Conservation (phyloP, 2,113 vertebrate species). For the Oreochromis tanganicae region DNA sequence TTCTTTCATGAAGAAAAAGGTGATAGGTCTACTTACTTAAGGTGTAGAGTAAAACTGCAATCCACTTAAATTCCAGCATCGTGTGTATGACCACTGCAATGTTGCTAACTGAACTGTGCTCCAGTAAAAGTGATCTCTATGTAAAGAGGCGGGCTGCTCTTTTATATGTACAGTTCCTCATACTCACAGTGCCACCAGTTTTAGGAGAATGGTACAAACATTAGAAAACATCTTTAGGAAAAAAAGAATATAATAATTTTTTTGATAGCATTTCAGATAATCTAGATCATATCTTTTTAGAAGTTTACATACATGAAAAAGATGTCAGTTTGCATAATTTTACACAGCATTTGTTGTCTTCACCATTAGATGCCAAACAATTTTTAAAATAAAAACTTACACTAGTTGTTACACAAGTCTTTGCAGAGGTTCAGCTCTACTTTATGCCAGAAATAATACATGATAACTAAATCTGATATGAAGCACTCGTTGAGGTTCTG, state of each 20-base stretch:
- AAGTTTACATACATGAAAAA: neutral
- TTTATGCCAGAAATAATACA: neutral
- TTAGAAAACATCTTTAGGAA: neutral
- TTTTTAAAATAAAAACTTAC: neutral
- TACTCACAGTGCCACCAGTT: neutral
- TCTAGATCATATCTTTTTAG: neutral
- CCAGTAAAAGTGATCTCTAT: neutral
- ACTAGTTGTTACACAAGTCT: neutral
- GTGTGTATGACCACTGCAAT: neutral
- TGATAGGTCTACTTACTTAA: neutral
- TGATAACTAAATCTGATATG: rapidly evolving
- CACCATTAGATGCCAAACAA: neutral
- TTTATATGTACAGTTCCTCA: neutral
- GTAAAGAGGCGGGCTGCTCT: neutral
- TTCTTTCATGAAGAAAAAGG: rapidly evolving
- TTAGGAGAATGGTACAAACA: neutral
- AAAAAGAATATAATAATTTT: neutral
- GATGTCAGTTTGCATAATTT: neutral
- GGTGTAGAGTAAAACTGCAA: neutral
- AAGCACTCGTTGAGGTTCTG: rapidly evolving
- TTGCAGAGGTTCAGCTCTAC: rapidly evolving
- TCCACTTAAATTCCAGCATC: neutral
- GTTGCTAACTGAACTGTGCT: neutral
- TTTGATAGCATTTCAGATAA: neutral
- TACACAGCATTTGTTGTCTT: rapidly evolving